phyloP scores from a whole-genome alignment of 2,113 vertebrate species.

The Nematolebias whitei region DNA sequence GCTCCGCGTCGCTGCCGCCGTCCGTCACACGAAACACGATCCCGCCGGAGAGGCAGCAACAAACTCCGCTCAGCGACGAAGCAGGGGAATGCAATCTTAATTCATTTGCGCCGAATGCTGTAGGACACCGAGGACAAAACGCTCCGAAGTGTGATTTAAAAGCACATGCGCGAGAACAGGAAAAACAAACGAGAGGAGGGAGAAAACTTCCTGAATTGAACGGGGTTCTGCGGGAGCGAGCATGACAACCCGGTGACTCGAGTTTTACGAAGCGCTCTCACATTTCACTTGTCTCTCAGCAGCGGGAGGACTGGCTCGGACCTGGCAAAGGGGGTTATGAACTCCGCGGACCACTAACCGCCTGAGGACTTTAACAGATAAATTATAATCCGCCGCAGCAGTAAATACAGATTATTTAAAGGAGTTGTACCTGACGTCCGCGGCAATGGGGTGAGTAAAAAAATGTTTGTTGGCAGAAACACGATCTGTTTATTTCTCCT shows the following conservation, averaged over 20 bases:
- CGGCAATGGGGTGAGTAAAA: slow-evolving; percentile 81
- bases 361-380: slow-evolving; percentile 66
- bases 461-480: too few species aligned
- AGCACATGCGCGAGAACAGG: not conserved
- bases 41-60: slow-evolving; percentile 36
- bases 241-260: slow-evolving; percentile 60
- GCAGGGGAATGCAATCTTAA: slow-evolving; percentile 47
- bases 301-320: slow-evolving; percentile 44
- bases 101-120: slow-evolving; percentile 21
- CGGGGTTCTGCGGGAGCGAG: slow-evolving; percentile 25
- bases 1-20: slow-evolving; percentile 73
- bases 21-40: slow-evolving; percentile 47
- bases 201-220: slow-evolving; percentile 55
- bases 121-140: slow-evolving; percentile 1
- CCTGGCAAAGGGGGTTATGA: slow-evolving; percentile 37
- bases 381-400: slow-evolving; percentile 10
- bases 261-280: slow-evolving; percentile 64
- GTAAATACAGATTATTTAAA: slow-evolving; percentile 1
- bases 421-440: slow-evolving; percentile 66
- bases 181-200: slow-evolving; percentile 5
- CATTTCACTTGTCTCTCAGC: slow-evolving; percentile 60
- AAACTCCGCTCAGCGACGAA: slow-evolving; percentile 37
- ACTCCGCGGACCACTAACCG: slow-evolving; percentile 49
- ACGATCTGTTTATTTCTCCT: not conserved
- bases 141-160: slow-evolving; percentile 10